A percentile compares a stretch with the other conserved stretches of the same genome.
phyloP scores from a whole-genome alignment of 2,888 invertebrate genomes.

The Prosapia bicincta region DNA sequence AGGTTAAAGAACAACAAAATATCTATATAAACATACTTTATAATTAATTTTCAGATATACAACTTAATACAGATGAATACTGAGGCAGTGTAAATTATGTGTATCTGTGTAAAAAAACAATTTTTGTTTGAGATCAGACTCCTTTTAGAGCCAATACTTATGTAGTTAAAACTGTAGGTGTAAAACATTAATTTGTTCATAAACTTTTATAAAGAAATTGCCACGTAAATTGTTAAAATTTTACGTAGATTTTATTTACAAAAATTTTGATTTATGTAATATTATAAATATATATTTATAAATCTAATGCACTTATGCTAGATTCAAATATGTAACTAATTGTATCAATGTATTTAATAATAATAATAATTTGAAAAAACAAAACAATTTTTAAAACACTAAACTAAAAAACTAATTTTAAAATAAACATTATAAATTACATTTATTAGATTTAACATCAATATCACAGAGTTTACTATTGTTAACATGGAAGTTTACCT shows the following conservation, averaged over 20 bases:
- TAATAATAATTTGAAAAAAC: not conserved
- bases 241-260: not conserved
- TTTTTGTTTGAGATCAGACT: not conserved
- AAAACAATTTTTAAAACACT: not conserved
- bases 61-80: not conserved
- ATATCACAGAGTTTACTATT: constrained; percentile 2
- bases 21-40: not conserved
- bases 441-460: not conserved
- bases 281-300: too few species aligned
- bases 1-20: not conserved
- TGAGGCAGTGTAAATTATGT: not conserved
- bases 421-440: not conserved
- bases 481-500: not conserved
- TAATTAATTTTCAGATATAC: not conserved
- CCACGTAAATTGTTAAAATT: not conserved
- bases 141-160: not conserved
- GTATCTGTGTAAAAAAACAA: not conserved
- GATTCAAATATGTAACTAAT: not conserved
- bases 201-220: not conserved
- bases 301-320: not conserved
- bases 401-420: not conserved
- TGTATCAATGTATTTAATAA: not conserved
- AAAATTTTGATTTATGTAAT: not conserved
- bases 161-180: not conserved
- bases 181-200: not conserved